Evolutionary conservation across 2,888 invertebrate genomes (phyloP).

Genomic region (Melinaea marsaeus): DNA sequence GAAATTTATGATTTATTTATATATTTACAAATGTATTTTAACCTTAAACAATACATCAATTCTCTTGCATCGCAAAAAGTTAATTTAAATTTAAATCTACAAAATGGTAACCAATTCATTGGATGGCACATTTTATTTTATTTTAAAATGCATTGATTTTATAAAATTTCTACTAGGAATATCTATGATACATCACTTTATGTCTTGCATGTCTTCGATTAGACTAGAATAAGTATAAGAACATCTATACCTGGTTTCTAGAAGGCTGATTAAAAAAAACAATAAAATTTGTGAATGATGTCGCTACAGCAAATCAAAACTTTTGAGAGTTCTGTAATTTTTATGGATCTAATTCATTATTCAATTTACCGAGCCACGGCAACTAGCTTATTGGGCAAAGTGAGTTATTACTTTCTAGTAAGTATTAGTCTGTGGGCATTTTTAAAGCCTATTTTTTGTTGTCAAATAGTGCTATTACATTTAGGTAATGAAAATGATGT

Average conservation of each 20-base stretch:
- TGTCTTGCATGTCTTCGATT: constrained; percentile 55
- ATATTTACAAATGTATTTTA: constrained; percentile 35
- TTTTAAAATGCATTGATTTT: constrained; percentile 24
- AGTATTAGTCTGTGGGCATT: no score
- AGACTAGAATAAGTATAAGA: constrained; percentile 14
- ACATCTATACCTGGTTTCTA: neutral
- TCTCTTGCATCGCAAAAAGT: constrained; percentile 77
- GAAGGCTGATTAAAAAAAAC: no score
- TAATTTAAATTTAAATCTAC: constrained; percentile 61
- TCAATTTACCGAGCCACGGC: no score
- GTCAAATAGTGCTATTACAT: no score
- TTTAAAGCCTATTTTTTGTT: no score
- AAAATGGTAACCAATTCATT: constrained; percentile 55
- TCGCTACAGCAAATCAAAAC: no score
- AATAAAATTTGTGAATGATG: no score
- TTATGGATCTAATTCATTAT: no score
- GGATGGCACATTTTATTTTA: constrained; percentile 61
- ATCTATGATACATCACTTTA: constrained; percentile 70
- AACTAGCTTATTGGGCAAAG: no score
- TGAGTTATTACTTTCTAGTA: no score
- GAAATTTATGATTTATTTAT: neutral
- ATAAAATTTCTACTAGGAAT: constrained; percentile 35
- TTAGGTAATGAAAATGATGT: no score
- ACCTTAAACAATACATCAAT: constrained; percentile 72
- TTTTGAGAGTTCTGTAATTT: no score